Evolutionary conservation across 2,113 vertebrate species (phyloP).

Genomic region (Mesoclemmys tuberculata): DNA sequence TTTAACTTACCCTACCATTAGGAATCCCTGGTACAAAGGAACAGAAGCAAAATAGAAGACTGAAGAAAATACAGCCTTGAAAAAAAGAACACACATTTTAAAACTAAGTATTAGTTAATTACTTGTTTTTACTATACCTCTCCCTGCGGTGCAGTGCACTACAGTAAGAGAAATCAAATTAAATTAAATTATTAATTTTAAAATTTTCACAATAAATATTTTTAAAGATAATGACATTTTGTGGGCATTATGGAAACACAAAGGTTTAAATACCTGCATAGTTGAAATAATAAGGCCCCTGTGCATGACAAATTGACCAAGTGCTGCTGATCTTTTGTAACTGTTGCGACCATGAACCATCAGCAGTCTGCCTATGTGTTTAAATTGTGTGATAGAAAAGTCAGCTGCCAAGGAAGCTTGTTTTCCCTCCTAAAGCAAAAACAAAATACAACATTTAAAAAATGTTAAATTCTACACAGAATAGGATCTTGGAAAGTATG

Average conservation of each 20-base stretch:
- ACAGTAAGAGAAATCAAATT: neutral
- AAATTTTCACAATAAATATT: neutral
- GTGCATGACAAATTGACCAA: conserved; percentile 99
- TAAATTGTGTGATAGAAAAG: conserved; percentile 97
- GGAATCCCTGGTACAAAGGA: conserved; percentile 98
- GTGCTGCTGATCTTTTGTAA: conserved; percentile 96
- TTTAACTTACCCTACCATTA: conserved; percentile 95
- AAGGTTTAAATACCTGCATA: conserved; percentile 89
- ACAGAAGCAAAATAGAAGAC: conserved; percentile 98
- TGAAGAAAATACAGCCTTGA: conserved; percentile 96
- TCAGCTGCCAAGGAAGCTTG: conserved; percentile 97
- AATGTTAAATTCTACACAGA: neutral
- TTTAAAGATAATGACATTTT: neutral
- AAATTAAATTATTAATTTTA: neutral
- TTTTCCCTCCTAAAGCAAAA: conserved; percentile 89
- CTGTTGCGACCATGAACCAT: conserved; percentile 98
- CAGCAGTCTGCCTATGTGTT: conserved; percentile 92
- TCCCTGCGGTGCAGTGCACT: neutral
- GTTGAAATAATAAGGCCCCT: conserved; percentile 98
- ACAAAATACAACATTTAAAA: neutral
- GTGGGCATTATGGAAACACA: neutral
- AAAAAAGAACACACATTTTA: conserved; percentile 33
- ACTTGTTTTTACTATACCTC: neutral
- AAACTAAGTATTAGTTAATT: neutral
- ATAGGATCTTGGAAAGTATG: neutral